Base-by-base conservation (phyloP, 1,140 invertebrate genomes). In the Diachasmimorpha longicaudata region DNA sequence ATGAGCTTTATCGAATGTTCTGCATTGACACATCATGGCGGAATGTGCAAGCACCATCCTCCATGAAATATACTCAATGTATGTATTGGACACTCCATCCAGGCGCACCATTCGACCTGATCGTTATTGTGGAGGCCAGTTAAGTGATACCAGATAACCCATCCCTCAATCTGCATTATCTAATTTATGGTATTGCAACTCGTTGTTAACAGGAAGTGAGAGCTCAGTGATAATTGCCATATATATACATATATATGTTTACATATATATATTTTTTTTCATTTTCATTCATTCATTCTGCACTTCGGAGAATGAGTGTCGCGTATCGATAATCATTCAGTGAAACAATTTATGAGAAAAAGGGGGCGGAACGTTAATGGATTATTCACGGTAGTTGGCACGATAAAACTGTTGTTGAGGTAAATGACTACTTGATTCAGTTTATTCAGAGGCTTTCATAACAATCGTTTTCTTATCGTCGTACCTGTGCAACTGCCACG, bases 81-180 rank as follows among this genome's bases (percentile, higher is more conserved):
- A 42, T 42, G 19, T 37, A 52, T 72, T 72, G 44, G 23, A 46
- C 48, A 66, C 46, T 55, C 23, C 21, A 52, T 55, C 11, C 25
- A 14, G 5, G 25, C 10, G 25, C 58, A 21, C 19, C 6, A 66
- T 66, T 66, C 58, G 25, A 31, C 11, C 58, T 25, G 25, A 66
- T 66, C 58, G 25, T 25, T 25, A 72, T 72, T 55, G 46, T 72
- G 69, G 19, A 48, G 44, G 25, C 69, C 23, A 70, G 42, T 42
- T 48, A 72, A 72, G 48, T 72, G 70, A 72, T 48, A 72, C 46
- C 70, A 48, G 70, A 72, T 52, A n/a, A 31, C 44, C 42, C 69
- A 11, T 23, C 21, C 42, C 39, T 42, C 48, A 19, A 16, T n/a
- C 13, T 66, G 21, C 10, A 31, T 66, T 25, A 66, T 25, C 21